Percentiles rank a stretch among this genome's conserved stretches.
Conservation (phyloP, 2,113 vertebrate species). For the Hassar affinis region DNA sequence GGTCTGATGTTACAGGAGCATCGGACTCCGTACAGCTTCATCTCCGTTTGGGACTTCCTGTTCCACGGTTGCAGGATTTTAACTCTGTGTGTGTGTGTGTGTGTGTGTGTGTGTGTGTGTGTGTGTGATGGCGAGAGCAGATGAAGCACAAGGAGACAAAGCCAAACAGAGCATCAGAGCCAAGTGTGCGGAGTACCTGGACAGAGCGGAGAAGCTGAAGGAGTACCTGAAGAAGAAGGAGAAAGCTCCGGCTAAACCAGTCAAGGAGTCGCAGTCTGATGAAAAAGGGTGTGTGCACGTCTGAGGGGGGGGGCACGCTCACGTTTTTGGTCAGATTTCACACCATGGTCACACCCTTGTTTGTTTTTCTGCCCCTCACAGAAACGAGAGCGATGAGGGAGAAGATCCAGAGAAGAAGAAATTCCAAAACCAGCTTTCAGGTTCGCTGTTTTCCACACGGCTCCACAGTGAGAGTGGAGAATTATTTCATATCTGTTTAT, state of each 20-base stretch:
- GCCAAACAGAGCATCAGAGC: conserved; percentile 88
- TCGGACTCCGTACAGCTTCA: too few species aligned
- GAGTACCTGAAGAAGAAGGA: conserved; percentile 92
- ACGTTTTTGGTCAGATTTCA: neutral
- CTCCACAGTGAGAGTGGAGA: neutral
- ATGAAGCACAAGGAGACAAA: conserved; percentile 94
- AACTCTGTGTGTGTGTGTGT: neutral
- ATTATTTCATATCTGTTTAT: neutral
- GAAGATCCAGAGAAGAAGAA: conserved; percentile 96
- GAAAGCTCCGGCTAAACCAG: conserved; percentile 82
- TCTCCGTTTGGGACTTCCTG: neutral
- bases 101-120: neutral
- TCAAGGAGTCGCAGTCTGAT: conserved; percentile 88
- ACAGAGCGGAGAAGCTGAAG: conserved; percentile 94
- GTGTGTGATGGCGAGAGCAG: too few species aligned
- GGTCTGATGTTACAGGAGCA: conserved; percentile 54
- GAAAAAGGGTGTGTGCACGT: conserved; percentile 85
- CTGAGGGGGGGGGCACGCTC: neutral
- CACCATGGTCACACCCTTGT: neutral
- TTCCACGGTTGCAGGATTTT: neutral
- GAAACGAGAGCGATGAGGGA: conserved; percentile 96
- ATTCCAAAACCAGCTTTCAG: conserved; percentile 95
- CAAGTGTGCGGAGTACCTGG: conserved; percentile 92
- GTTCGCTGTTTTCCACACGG: conserved; percentile 61
- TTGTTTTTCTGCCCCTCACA: conserved; percentile 55